Base-by-base conservation (phyloP, 2,888 invertebrate species). In the Drosophila gaucha region DNA sequence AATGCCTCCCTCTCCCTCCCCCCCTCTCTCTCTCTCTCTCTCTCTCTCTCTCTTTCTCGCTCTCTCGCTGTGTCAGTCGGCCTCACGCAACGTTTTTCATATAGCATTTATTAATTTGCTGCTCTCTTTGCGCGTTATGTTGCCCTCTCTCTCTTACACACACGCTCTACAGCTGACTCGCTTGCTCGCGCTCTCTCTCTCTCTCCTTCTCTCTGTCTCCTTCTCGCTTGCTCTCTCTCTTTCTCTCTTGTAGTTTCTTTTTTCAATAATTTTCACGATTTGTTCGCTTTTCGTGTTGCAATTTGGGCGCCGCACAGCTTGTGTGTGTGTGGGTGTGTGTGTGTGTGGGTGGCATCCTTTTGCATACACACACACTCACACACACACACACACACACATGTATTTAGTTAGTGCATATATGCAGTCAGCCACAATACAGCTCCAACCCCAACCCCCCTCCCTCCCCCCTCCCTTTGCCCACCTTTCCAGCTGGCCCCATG, bases 211-310 rank as follows among this genome's bases (percentile, higher is more conserved):
- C 33, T 22, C 43, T 18, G 38, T 49, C 43, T 28, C 31, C 31
- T 18, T 16, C 31, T 44, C 47, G 26, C 41, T 57, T 54, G 22
- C 71, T 38, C 35, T 2, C 44, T 36, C 33, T 35, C 51, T 30
- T 36, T 44, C 38, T 46, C 43, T 16, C 33, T 31, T 57, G 46
- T 58, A 49, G 30, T 70, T 62, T 52, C 30, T 64, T 46, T 79
- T 67, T 73, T 67, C 83, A 83, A 87, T 83, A 83, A 87, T 83
- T 83, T 87, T 73, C 72, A 87, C 82, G 86, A 87, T 82, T 87
- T 82, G 80, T 79, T 76, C 74, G 78, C 68, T 67, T 80, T 80
- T 86, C 79, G 86, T 87, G 86, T 79, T 87, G 83, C 73, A 82
- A 82, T 85, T 87, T 82, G 69, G 78, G 74, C 54, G 60, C 74